Evolutionary conservation across 1,140 invertebrate genomes (phyloP), one percentile per base, ranked within the genome.

Genomic region (Psix sp.): DNA sequence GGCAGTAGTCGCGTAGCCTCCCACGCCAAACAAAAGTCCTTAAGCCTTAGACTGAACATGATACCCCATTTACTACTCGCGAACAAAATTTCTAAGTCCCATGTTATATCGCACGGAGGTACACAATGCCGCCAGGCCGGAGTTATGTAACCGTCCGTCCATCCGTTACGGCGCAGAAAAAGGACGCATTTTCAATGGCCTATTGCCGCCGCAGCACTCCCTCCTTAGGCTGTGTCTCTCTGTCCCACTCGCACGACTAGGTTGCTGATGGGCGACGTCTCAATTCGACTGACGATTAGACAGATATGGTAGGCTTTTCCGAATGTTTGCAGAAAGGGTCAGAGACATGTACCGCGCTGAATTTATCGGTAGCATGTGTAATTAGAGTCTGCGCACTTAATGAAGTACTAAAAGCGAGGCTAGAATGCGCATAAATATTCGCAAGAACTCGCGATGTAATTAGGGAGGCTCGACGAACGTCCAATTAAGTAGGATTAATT

Each of bases 11-110:
- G 56, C 62, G 57, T 57, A 86, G 83, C 84, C 85, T 86, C 85
- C 85, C 84, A 85, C 84, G 85, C 83, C 84, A 83, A 84, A 87
- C 85, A 86, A 86, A 86, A 86, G 84, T 86, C 83, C 80, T 84
- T 87, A 85, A 87, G 83, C 83, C 82, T 85, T 82, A 85, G 83
- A 80, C 80, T 85, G 84, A 87, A 86, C 84, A 86, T 86, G 84
- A 87, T 86, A 85, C 80, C 84, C 84, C 83, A 85, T 86, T 86
- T 86, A 87, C 84, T 74, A 77, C 77, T 77, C 77, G 80, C 80
- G 79, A 81, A 84, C 82, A 80, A 86, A 85, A 86, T 85, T 85
- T 86, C 80, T 80, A 82, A 84, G 81, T 84, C 80, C 77, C 71
- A 75, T 76, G 75, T 73, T 70, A 76, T 76, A 78, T 76, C 75